Percentiles rank a stretch among this genome's conserved stretches.
Conservation (phyloP, 1,140 invertebrate species). For the Patella vulgata region DNA sequence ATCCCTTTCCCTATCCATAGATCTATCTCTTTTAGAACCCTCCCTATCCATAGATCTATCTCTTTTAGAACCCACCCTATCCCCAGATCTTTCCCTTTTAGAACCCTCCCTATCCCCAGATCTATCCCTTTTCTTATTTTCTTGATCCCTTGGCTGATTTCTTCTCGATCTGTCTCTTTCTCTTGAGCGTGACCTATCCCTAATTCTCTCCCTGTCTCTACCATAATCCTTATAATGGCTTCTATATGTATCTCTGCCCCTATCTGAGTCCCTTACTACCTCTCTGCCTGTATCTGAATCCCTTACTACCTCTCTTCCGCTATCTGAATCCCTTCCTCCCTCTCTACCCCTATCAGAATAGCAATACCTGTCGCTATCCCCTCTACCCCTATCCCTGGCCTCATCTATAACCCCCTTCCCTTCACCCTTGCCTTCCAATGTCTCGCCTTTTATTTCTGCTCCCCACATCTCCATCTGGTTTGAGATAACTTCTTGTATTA, state of each 20-base stretch:
- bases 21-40: neutral
- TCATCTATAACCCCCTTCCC: neutral
- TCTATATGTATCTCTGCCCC: neutral
- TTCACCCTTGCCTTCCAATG: constrained; percentile 11
- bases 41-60: too few species aligned
- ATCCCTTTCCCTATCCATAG: constrained; percentile 6
- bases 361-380: neutral
- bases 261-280: constrained; percentile 3
- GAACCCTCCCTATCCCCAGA: too few species aligned
- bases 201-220: neutral
- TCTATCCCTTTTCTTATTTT: too few species aligned
- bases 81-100: too few species aligned
- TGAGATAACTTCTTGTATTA: constrained; percentile 61
- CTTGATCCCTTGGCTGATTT: too few species aligned
- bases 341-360: neutral
- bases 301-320: neutral
- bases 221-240: neutral
- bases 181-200: neutral
- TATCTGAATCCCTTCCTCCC: neutral
- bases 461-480: constrained; percentile 72
- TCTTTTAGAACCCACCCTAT: too few species aligned
- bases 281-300: neutral
- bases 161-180: too few species aligned
- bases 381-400: neutral
- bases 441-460: constrained; percentile 6